phyloP scores from a whole-genome alignment of 1,140 invertebrate species.

The Pogonomyrmex barbatus region DNA sequence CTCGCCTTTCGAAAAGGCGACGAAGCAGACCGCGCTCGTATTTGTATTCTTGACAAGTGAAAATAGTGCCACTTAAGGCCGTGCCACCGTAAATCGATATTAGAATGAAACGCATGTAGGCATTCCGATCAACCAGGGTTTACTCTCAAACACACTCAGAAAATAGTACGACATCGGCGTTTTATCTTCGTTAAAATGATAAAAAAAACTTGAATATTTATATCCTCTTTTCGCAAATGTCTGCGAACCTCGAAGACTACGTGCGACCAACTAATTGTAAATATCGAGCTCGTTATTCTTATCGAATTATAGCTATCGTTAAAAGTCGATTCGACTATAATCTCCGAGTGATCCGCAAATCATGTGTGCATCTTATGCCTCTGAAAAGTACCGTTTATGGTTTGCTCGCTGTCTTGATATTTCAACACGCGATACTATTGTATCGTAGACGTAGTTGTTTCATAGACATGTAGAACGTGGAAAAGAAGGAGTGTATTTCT shows the following conservation, averaged over 20 bases:
- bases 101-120: background rate
- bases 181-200: conserved; percentile 21
- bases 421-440: conserved; percentile 3
- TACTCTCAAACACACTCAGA: background rate
- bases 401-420: conserved; percentile 5
- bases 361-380: conserved; percentile 14
- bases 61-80: background rate
- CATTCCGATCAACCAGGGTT: conserved; percentile 22
- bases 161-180: background rate
- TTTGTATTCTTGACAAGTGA: conserved; percentile 8
- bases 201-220: background rate
- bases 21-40: background rate
- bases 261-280: conserved; percentile 50
- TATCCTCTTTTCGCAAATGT: background rate
- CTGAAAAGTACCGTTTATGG: conserved; percentile 17
- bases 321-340: conserved; percentile 69
- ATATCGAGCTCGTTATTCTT: conserved; percentile 23
- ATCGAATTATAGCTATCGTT: conserved; percentile 48
- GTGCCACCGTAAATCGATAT: background rate
- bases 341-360: conserved; percentile 44
- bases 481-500: conserved; percentile 9
- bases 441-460: background rate
- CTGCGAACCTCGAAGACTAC: conserved; percentile 31
- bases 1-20: conserved; percentile 46
- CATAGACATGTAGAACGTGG: conserved; percentile 45